Evolutionary conservation across 2,797 vertebrate genomes (phyloP).

Genomic region (Gymnoscopelus microlampas): DNA sequence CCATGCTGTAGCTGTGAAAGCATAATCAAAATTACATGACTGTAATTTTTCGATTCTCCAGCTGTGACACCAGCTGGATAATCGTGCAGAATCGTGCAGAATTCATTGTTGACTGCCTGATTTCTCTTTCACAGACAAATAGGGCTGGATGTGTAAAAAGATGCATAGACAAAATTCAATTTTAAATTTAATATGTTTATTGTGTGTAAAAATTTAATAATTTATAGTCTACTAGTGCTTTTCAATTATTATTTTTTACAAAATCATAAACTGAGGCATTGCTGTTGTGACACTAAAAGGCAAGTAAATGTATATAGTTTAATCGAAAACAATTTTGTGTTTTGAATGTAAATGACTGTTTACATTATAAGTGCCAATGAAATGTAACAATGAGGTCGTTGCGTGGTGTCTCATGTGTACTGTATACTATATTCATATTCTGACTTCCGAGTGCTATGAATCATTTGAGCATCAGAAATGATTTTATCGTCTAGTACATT

Average conservation of each 20-base stretch:
- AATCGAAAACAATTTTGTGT: conserved; percentile 6
- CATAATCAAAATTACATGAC: no score
- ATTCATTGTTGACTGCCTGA: neutral
- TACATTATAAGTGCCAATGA: conserved; percentile 10
- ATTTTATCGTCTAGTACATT: no score
- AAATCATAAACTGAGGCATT: no score
- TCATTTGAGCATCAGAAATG: no score
- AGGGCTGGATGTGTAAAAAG: conserved; percentile 7
- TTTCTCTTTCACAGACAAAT: neutral
- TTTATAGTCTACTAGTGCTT: no score
- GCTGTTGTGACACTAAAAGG: no score
- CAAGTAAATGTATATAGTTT: conserved; percentile 10
- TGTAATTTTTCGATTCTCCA: no score
- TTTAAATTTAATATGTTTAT: conserved; percentile 23
- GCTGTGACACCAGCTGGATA: no score
- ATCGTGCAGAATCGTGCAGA: no score
- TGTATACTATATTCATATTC: neutral
- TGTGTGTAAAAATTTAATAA: conserved; percentile 32
- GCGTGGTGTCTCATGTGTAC: neutral
- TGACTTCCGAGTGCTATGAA: no score
- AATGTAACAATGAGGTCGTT: neutral
- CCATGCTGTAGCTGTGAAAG: no score
- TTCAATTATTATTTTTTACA: no score
- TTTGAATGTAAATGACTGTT: conserved; percentile 9
- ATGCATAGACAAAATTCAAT: conserved; percentile 3